Base-by-base conservation (phyloP, 1,140 invertebrate genomes). In the Helicoverpa zea region DNA sequence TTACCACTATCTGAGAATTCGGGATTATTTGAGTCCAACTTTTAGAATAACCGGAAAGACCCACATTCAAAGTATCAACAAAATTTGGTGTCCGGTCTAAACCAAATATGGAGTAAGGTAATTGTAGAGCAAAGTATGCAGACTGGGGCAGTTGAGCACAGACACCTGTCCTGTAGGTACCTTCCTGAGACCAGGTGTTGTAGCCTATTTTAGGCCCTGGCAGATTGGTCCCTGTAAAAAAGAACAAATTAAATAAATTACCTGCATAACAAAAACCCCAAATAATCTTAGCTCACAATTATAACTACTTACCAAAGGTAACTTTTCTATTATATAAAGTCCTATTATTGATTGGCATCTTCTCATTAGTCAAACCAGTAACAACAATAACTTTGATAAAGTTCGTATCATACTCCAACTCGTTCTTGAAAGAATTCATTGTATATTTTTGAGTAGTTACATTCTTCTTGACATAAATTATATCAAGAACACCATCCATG, bases 41-140 rank as follows among this genome's bases (percentile, higher is more conserved):
- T 83, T 96, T 96, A 0, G 92, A 97, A 85, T 96, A 94, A 74
- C 96, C 96, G 80, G 95, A 97, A 77, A 99, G 96, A 10, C 98
- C 98, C 18, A 99, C 97, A 49, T 96, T 97, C 14, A 99, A 93
- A 56, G 96, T 97, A 92, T 99, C 99, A 2, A 99, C 97, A 95
- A 99, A 99, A 95, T 99, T 99, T 3, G 99, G 99, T 23, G 98
- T 99, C 81, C 98, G 97, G 14, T 99, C 99, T 3, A 99, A 95
- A 7, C 99, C 99, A 94, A 99, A 99, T 58, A 99, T 97, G 0
- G 97, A 98, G 91, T 99, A 99, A 0, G 99, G 99, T 58, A 99
- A 94, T 94, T 99, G 98, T 14, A 99, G 95, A 4, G 98, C 97
- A 90, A 98, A 98, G 90, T 99, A 98, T 0, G 98, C 98, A 23